A percentile compares a stretch with the other conserved stretches of the same genome.
phyloP scores from a whole-genome alignment of 2,888 invertebrate species.

The Pyrrhosoma nymphula region DNA sequence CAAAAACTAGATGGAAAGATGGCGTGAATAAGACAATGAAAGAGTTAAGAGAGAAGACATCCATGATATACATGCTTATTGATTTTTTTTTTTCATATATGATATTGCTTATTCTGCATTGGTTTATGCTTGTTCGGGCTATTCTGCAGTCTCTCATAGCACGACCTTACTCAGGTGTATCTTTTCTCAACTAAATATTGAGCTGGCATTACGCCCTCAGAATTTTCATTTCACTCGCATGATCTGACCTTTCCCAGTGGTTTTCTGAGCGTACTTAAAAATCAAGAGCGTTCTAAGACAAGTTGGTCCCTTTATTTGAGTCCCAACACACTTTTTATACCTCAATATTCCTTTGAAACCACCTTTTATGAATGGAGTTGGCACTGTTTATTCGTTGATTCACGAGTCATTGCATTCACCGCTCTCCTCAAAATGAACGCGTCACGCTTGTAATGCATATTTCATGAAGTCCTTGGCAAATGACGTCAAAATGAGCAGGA shows the following conservation, averaged over 20 bases:
- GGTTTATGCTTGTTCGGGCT: too few species aligned
- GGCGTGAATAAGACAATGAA: too few species aligned
- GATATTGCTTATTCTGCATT: too few species aligned
- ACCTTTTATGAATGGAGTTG: background rate
- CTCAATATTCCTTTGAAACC: background rate
- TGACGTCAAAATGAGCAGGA: conserved; percentile 16
- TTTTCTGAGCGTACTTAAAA: background rate
- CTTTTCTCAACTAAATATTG: too few species aligned
- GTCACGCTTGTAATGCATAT: background rate
- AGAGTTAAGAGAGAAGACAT: too few species aligned
- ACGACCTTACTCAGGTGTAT: too few species aligned
- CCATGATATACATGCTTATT: too few species aligned
- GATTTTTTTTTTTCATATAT: too few species aligned
- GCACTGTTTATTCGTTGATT: background rate
- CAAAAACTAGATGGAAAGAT: too few species aligned
- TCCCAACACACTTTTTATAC: background rate
- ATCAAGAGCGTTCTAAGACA: background rate
- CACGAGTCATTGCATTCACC: background rate
- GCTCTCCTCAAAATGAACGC: background rate
- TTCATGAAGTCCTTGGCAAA: background rate
- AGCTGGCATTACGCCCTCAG: background rate
- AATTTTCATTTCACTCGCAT: background rate
- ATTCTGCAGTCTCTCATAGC: too few species aligned
- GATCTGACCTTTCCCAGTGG: background rate
- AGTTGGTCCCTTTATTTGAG: background rate